Conservation (phyloP, 2,888 invertebrate species). For the Empis stercorea region DNA sequence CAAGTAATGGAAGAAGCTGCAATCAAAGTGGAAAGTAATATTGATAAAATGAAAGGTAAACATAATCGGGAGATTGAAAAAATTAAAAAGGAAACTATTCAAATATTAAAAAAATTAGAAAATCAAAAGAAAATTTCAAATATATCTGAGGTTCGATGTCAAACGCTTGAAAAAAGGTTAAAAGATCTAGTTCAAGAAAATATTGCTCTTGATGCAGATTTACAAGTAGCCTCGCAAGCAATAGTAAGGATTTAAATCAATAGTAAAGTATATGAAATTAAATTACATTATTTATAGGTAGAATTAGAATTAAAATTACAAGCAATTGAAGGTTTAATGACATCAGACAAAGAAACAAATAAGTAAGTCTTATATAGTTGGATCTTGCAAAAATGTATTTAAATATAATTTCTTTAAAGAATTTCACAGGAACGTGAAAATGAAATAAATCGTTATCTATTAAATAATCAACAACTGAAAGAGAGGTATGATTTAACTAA, state of each 20-base stretch:
- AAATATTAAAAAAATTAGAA: slow-evolving; percentile 12
- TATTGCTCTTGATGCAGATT: slow-evolving; percentile 24
- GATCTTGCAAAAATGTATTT: too few species aligned
- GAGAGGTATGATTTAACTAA: slow-evolving; percentile 16
- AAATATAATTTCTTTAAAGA: background rate
- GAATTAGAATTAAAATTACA: slow-evolving; percentile 43
- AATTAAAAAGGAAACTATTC: background rate
- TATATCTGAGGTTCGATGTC: slow-evolving; percentile 29
- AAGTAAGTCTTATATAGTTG: slow-evolving; percentile 13
- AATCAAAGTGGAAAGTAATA: slow-evolving; percentile 35
- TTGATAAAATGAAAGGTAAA: background rate
- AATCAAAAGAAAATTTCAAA: slow-evolving; percentile 19
- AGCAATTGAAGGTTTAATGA: slow-evolving; percentile 46
- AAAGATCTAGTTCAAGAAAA: slow-evolving; percentile 22
- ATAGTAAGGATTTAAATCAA: slow-evolving; percentile 14
- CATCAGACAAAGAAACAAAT: slow-evolving; percentile 44
- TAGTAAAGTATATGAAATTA: background rate
- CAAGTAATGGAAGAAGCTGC: slow-evolving; percentile 44
- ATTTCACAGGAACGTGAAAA: slow-evolving; percentile 18
- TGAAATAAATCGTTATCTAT: slow-evolving; percentile 18
- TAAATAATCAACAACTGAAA: slow-evolving; percentile 17
- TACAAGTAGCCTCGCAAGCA: slow-evolving; percentile 31
- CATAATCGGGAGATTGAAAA: background rate
- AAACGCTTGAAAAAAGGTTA: slow-evolving; percentile 21
- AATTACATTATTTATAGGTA: slow-evolving; percentile 26